Percentiles rank a stretch among this genome's conserved stretches.
These are phyloP conservation scores for Muschampia plurimacula DNA, from an alignment of 2,888 invertebrate species.

Conservation along the genomic window DNA sequence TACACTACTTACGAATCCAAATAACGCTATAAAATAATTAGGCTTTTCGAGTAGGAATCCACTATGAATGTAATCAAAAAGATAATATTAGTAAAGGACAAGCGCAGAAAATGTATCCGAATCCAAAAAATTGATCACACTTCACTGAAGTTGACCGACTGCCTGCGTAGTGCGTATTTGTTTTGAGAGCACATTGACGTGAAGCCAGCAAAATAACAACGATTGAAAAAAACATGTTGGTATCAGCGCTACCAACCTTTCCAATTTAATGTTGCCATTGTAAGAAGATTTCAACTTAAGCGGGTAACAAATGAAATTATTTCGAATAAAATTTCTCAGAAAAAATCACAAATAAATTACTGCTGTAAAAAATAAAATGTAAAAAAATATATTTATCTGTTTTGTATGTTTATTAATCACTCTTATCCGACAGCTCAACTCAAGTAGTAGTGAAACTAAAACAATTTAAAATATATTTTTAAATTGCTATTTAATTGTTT, in stretches of 20 bases:
- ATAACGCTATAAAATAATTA: slow-evolving; percentile 17
- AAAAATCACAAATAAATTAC: too few species aligned
- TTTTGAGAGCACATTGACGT: slow-evolving; percentile 71
- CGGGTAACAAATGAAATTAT: slow-evolving; percentile 43
- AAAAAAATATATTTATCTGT: too few species aligned
- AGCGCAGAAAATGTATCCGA: slow-evolving; percentile 52
- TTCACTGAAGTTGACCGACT: slow-evolving; percentile 40
- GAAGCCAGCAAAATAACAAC: slow-evolving; percentile 79
- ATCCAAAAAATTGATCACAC: slow-evolving; percentile 37
- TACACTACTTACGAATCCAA: slow-evolving; percentile 41
- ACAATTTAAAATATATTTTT: too few species aligned
- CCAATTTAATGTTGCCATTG: slow-evolving; percentile 47
- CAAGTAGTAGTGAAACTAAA: too few species aligned
- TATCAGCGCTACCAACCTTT: slow-evolving; percentile 54
- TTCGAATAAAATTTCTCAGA: too few species aligned
- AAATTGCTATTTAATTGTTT: too few species aligned
- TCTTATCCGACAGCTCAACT: too few species aligned
- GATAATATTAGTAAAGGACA: slow-evolving; percentile 43
- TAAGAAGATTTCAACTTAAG: neutral
- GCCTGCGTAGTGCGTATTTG: slow-evolving; percentile 63
- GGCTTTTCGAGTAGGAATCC: slow-evolving; percentile 47
- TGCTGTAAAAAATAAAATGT: too few species aligned
- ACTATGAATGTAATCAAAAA: slow-evolving; percentile 48
- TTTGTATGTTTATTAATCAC: too few species aligned
- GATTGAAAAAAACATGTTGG: slow-evolving; percentile 26